Evolutionary conservation across 2,888 invertebrate genomes (phyloP).

Genomic region (Sussaba pulchella): DNA sequence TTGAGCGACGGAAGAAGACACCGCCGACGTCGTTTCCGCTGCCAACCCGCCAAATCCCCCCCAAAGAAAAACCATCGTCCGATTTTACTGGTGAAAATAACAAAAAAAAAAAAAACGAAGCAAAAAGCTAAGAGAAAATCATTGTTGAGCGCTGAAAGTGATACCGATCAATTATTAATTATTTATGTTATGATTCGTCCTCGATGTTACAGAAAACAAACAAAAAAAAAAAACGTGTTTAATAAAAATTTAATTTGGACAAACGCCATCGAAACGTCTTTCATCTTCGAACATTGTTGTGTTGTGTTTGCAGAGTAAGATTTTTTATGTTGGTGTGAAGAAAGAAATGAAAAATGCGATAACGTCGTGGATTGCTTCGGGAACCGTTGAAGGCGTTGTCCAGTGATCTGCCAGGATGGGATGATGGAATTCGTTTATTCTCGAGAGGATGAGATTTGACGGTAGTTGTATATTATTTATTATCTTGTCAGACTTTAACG

Average conservation of each 20-base stretch:
- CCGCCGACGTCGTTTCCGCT: slow-evolving; percentile 70
- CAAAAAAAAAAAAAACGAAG: no score
- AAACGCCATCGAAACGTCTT: slow-evolving; percentile 74
- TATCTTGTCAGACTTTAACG: not conserved
- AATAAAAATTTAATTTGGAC: slow-evolving; percentile 84
- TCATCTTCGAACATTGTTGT: slow-evolving; percentile 53
- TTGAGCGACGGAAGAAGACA: slow-evolving; percentile 65
- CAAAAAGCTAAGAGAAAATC: slow-evolving; percentile 78
- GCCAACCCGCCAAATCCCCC: slow-evolving; percentile 58
- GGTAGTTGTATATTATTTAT: not conserved
- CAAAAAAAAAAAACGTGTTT: slow-evolving; percentile 81
- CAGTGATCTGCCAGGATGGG: not conserved
- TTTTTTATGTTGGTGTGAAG: no score
- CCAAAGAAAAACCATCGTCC: slow-evolving; percentile 81
- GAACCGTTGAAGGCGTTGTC: not conserved
- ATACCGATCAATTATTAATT: slow-evolving; percentile 83
- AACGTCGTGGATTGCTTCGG: not conserved
- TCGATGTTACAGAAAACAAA: slow-evolving; percentile 83
- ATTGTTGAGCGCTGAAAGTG: slow-evolving; percentile 83
- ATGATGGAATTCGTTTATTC: not conserved
- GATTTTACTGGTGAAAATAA: slow-evolving; percentile 81
- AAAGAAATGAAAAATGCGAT: no score
- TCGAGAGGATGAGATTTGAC: not conserved
- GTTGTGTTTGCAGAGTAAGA: slow-evolving; percentile 23
- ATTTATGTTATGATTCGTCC: slow-evolving; percentile 84